Evolutionary conservation across 1,140 invertebrate species (phyloP).

Genomic region (Drosophila arizonae): DNA sequence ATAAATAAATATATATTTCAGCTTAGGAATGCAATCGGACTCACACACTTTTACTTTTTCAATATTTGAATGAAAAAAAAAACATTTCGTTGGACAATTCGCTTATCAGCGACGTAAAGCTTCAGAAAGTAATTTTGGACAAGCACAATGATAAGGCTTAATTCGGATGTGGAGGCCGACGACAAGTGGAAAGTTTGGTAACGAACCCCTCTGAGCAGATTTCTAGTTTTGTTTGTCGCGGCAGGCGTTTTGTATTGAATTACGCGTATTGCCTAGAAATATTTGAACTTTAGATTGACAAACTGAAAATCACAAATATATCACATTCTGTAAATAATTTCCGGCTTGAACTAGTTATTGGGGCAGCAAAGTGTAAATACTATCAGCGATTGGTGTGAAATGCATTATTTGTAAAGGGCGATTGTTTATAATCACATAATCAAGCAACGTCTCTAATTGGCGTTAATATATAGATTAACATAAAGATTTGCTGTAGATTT

Average conservation of each 20-base stretch:
- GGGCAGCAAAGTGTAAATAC: constrained; percentile 4
- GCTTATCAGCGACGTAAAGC: constrained; percentile 11
- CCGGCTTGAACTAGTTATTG: constrained; percentile 23
- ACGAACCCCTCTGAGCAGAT: not conserved
- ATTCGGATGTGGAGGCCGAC: constrained; percentile 11
- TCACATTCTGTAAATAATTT: not conserved
- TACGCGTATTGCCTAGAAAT: not conserved
- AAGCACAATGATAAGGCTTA: constrained; percentile 41
- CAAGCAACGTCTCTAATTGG: not conserved
- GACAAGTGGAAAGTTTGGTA: constrained; percentile 26
- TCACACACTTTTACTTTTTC: constrained; percentile 54
- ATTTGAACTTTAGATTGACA: not conserved
- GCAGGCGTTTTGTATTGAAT: not conserved
- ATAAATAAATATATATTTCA: constrained; percentile 6
- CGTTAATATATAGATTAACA: not conserved
- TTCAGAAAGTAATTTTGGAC: constrained; percentile 28
- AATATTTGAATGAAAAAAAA: constrained; percentile 46
- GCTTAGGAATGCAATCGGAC: not conserved
- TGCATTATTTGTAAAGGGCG: not conserved
- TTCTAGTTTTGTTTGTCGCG: not conserved
- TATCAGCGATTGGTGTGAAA: constrained; percentile 15
- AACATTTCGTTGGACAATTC: constrained; percentile 8
- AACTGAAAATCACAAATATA: not conserved
- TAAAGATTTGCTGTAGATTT: not conserved
- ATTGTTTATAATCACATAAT: not conserved